Evolutionary conservation across 2,797 vertebrate genomes (phyloP).

Genomic region (Enteromius unitaeniatus): DNA sequence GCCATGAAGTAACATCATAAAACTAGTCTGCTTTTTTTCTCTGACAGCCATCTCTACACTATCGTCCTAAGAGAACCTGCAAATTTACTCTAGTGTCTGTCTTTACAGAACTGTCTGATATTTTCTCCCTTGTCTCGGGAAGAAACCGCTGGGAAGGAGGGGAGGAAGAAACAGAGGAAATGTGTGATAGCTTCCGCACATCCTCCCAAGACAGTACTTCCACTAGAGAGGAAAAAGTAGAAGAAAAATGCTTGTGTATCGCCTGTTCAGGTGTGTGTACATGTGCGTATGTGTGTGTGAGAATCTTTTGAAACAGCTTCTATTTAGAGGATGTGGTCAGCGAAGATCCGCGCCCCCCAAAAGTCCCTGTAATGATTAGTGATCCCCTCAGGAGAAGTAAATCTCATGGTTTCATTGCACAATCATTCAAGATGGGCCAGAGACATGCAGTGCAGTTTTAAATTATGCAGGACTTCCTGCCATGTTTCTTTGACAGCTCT

Average conservation of each 20-base stretch:
- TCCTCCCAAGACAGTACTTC: conserved; percentile 78
- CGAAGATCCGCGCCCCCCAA: conserved; percentile 64
- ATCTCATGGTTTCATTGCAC: conserved; percentile 79
- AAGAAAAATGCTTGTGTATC: conserved; percentile 52
- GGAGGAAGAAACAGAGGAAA: conserved; percentile 67
- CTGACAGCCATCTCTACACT: conserved; percentile 67
- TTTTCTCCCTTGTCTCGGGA: conserved; percentile 60
- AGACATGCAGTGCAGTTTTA: conserved; percentile 77
- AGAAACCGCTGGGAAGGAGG: conserved; percentile 66
- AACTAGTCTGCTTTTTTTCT: conserved; percentile 63
- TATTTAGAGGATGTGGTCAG: conserved; percentile 64
- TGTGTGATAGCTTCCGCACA: conserved; percentile 75
- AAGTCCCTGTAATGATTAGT: conserved; percentile 75
- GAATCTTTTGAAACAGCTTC: conserved; percentile 51
- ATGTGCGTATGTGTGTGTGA: conserved; percentile 41
- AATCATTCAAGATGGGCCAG: conserved; percentile 77
- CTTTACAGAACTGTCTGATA: conserved; percentile 45
- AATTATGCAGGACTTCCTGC: conserved; percentile 83
- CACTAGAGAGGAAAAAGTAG: conserved; percentile 68
- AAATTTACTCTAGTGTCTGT: conserved; percentile 66
- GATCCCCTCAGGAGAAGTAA: conserved; percentile 81
- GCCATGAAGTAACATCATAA: conserved; percentile 56
- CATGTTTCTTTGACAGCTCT: conserved; percentile 71
- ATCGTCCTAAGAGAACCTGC: conserved; percentile 79
- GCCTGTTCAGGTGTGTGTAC: conserved; percentile 47